Conservation (phyloP, 2,797 vertebrate species). For the Hozukius guyotensis region DNA sequence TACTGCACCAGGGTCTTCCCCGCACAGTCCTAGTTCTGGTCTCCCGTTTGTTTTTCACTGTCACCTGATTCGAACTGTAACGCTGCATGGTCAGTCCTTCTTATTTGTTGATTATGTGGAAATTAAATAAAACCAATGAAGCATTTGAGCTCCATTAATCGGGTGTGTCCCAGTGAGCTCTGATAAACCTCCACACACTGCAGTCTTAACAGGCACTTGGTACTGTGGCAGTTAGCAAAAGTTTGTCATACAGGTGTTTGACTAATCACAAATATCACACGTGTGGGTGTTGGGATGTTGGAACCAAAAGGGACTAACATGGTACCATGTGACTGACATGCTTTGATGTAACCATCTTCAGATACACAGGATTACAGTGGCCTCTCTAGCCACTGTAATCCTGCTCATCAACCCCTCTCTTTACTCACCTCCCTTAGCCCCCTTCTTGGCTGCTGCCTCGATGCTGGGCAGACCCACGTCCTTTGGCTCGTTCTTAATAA, state of each 20-base stretch:
- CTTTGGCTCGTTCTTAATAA: conserved; percentile 92
- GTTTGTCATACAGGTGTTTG: background rate
- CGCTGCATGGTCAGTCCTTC: background rate
- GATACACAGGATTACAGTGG: background rate
- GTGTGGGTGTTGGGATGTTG: background rate
- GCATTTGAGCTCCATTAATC: background rate
- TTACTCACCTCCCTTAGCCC: conserved; percentile 87
- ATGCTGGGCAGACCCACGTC: conserved; percentile 93
- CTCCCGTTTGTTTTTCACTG: no score
- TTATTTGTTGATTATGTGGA: background rate
- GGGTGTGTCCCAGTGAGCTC: no score
- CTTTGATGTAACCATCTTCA: background rate
- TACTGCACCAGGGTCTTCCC: no score
- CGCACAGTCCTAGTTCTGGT: no score
- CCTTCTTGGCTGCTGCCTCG: conserved; percentile 85
- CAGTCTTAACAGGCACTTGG: background rate
- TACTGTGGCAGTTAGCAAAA: background rate
- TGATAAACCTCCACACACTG: no score
- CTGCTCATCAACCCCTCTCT: background rate
- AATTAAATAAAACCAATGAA: background rate
- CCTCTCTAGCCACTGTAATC: background rate
- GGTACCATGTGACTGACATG: background rate
- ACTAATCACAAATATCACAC: background rate
- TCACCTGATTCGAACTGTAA: background rate
- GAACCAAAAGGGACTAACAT: background rate